Conservation (phyloP, 1,140 invertebrate genomes). For the Aphelenchoides fujianensis region DNA sequence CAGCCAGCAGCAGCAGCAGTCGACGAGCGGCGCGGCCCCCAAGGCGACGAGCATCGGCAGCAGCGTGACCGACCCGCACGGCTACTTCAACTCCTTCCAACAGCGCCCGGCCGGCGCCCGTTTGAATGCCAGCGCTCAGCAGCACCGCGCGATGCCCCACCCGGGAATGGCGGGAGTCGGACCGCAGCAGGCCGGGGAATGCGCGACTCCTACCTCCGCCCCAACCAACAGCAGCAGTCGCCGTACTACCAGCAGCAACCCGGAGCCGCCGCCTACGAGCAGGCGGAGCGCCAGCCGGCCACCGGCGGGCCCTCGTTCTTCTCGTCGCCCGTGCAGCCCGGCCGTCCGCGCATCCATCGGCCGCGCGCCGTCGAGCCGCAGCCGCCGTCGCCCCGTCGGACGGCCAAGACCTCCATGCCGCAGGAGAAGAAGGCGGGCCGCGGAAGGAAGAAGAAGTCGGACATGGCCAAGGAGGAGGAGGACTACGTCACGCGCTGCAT, state of each 20-base stretch:
- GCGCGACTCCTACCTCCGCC: neutral
- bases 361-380: neutral
- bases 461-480: constrained; percentile 26
- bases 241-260: neutral
- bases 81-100: neutral
- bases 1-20: neutral
- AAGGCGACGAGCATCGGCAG: neutral
- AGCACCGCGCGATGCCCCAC: no score
- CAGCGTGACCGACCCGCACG: constrained; percentile 3
- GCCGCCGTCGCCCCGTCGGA: neutral
- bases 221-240: neutral
- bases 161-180: no score
- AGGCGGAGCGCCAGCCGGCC: neutral
- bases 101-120: no score
- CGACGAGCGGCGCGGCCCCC: neutral
- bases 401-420: neutral
- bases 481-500: constrained; percentile 36
- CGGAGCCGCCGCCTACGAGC: no score
- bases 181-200: neutral
- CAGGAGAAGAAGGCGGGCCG: neutral
- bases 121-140: no score
- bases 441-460: neutral
- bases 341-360: neutral
- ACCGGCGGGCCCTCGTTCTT: neutral
- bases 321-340: neutral